Evolutionary conservation across 1,140 invertebrate genomes (phyloP).

Genomic region (Coelopa frigida): DNA sequence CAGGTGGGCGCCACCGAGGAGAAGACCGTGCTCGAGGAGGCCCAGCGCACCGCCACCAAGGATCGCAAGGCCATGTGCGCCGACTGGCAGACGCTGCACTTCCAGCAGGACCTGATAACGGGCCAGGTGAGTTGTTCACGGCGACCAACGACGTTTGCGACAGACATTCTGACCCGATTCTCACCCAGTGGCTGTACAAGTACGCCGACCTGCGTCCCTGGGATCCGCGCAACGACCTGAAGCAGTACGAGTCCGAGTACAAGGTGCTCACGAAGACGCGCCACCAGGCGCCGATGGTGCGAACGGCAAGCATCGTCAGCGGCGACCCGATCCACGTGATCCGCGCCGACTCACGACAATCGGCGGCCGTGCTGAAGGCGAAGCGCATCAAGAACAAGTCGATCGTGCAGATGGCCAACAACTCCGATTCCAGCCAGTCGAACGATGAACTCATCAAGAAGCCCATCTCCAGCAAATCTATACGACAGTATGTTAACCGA

Average conservation of each 20-base stretch:
- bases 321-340: slow-evolving; percentile 48
- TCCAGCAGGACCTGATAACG: slow-evolving; percentile 55
- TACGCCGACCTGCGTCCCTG: slow-evolving; percentile 68
- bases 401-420: neutral
- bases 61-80: slow-evolving; percentile 56
- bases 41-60: slow-evolving; percentile 55
- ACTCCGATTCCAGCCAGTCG: slow-evolving; percentile 37
- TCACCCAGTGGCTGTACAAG: slow-evolving; percentile 63
- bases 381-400: slow-evolving; percentile 7
- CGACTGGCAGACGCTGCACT: slow-evolving; percentile 63
- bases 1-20: slow-evolving; percentile 79
- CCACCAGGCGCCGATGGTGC: slow-evolving; percentile 62
- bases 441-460: slow-evolving; percentile 16
- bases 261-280: slow-evolving; percentile 64
- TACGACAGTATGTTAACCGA: neutral
- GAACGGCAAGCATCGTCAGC: slow-evolving; percentile 55
- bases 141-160: no score
- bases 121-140: slow-evolving; percentile 22
- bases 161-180: neutral
- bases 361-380: slow-evolving; percentile 12
- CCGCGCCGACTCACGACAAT: slow-evolving; percentile 13
- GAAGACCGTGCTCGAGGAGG: slow-evolving; percentile 82
- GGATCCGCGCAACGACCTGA: slow-evolving; percentile 74
- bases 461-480: neutral
- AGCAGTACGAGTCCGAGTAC: slow-evolving; percentile 71